phyloP scores from a whole-genome alignment of 2,797 vertebrate genomes.

The Semaprochilodus insignis region DNA sequence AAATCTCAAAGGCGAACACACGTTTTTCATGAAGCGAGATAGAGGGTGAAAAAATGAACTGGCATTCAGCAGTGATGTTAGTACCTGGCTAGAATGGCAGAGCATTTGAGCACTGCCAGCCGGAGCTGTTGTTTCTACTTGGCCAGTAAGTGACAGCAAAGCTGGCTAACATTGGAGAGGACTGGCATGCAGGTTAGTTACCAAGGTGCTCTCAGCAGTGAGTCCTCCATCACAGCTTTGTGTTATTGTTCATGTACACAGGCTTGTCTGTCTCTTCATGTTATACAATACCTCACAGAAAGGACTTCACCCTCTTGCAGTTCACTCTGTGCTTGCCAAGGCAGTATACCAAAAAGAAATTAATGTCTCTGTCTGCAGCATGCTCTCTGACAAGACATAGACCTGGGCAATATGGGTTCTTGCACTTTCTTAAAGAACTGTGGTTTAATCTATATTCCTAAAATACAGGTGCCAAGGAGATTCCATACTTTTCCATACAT shows the following conservation, averaged over 20 bases:
- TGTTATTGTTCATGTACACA: constrained; percentile 35
- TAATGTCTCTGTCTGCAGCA: not conserved
- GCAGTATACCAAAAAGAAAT: not conserved
- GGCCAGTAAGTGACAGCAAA: constrained; percentile 23
- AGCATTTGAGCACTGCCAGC: constrained; percentile 3
- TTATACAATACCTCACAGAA: constrained; percentile 18
- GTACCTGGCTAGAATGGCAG: constrained; percentile 6
- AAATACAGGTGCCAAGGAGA: not conserved
- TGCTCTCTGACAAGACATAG: not conserved
- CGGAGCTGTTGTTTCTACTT: constrained; percentile 15
- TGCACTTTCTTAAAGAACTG: not conserved
- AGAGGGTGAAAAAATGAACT: not conserved
- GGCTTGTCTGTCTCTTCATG: constrained; percentile 2
- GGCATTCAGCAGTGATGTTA: constrained; percentile 3
- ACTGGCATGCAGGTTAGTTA: constrained; percentile 18
- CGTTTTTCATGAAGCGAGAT: constrained; percentile 14
- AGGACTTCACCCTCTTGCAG: constrained; percentile 1
- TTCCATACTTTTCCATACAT: too few relatives aligned
- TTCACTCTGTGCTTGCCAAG: constrained; percentile 18
- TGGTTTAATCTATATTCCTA: not conserved
- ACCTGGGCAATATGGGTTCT: not conserved
- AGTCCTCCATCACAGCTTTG: constrained; percentile 20
- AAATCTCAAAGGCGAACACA: constrained; percentile 21
- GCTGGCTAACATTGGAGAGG: constrained; percentile 16
- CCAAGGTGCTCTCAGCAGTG: constrained; percentile 22